Base-by-base conservation (phyloP, 2,113 vertebrate species). In the Microtus ochrogaster region DNA sequence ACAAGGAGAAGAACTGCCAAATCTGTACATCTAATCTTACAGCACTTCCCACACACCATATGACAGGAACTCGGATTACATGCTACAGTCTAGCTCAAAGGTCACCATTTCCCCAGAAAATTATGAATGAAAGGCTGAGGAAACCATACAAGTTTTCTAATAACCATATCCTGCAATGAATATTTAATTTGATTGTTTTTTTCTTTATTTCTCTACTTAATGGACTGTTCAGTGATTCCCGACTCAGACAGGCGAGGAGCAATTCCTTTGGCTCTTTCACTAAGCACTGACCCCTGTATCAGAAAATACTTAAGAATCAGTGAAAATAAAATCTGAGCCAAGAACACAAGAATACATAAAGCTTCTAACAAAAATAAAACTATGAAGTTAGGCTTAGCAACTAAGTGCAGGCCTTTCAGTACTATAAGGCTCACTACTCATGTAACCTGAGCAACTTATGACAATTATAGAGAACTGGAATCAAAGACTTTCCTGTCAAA, bases 1-100 rank as follows among this genome's bases (percentile, higher is more conserved):
- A 55, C 6, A 1, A 47, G 41, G 58, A 92, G 78, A 86, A 92
- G 78, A 86, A 74, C 49, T 79, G 4, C n/a, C 58, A 89, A 33
- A 88, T 30, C 3, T n/a, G 10, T 79, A 39, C 1, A 5, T 74
- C 65, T 65, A 58, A 63, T 36, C 44, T 63, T 22, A 24, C 55
- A 33, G 44, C 36, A 92, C 41, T 90, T 97, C 81, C 65, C 77
- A 82, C 14, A 88, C 22, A 44, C 9, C 44, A 3, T 39, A 81
- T 17, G 14, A 84, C 90, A 85, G 19, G 36, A n/a, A 88, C 33
- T 55, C 82, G 44, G 68, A 92, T 88, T 86, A 92, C 72, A 22
- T 44, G 84, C 5, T 66, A 90, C 87, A 88, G 90, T 94, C 95
- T 95, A 95, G 44, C 85, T 90, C 84, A 70, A 90, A 87, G 28